Base-by-base conservation (phyloP, 2,797 vertebrate genomes). In the Cynodonichthys magdalenae region DNA sequence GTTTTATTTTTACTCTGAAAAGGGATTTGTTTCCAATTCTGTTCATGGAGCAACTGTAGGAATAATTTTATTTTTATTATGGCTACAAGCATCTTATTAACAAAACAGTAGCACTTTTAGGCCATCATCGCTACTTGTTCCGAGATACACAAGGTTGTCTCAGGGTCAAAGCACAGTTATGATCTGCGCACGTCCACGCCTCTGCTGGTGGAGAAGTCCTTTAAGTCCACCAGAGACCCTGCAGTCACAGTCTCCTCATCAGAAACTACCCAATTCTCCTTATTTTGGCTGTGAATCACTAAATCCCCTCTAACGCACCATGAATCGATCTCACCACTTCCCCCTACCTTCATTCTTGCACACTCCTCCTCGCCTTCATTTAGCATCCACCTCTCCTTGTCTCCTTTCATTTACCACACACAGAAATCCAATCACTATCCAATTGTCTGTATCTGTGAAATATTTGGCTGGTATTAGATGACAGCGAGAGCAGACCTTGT, bases 371-470 rank as follows among this genome's bases (percentile, higher is more conserved):
- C 58, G n/a, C 67, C 76, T 78, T 88, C 76, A 84, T 90, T 88
- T 86, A 72, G 69, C 87, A 82, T 79, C 71, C 77, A 77, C 77
- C 79, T 83, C 74, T 72, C 76, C 84, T 81, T 83, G 80, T 89
- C 85, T 83, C 74, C 74, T 84, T 87, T 86, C 81, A 88, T 90
- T 92, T 88, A 81, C 77, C 77, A 76, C 83, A 77, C 85, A 66
- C 73, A 59, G 77, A 83, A 90, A 90, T 91, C 81, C 86, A 91
- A 92, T 92, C 83, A 85, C 79, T 69, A 81, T 72, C 81, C 89
- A 89, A 85, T 90, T 79, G 73, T 65, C 88, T 76, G 62, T 87
- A 83, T 82, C 85, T 88, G 85, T 89, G 86, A 90, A 89, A 90
- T 88, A 88, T 87, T 88, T 82, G 78, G 84, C 89, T 88, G 85